phyloP scores from a whole-genome alignment of 2,888 invertebrate species.

The Ceramica pisi region DNA sequence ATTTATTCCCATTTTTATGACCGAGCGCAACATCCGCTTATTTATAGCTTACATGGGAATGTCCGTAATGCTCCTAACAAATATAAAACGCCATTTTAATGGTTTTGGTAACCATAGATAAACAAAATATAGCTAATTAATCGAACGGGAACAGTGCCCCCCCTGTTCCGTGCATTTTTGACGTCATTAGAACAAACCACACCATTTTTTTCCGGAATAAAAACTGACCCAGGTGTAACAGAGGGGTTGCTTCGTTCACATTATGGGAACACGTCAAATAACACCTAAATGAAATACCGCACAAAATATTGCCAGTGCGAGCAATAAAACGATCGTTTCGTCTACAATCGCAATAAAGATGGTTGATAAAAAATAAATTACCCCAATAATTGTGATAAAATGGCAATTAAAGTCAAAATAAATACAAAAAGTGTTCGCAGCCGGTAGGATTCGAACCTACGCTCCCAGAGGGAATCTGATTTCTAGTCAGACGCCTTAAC shows the following conservation, averaged over 20 bases:
- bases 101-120: constrained; percentile 65
- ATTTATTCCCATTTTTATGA: constrained; percentile 63
- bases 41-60: constrained; percentile 70
- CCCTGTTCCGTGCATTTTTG: constrained; percentile 61
- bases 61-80: constrained; percentile 62
- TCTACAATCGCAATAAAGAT: constrained; percentile 59
- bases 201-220: constrained; percentile 62
- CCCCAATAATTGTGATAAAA: constrained; percentile 66
- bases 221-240: constrained; percentile 58
- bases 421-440: constrained; percentile 89
- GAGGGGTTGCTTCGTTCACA: constrained; percentile 39
- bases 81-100: constrained; percentile 71
- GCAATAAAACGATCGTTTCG: constrained; percentile 73
- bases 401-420: constrained; percentile 51
- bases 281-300: constrained; percentile 57
- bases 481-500: constrained; percentile 97
- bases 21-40: constrained; percentile 67
- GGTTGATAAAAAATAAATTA: constrained; percentile 67
- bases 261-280: constrained; percentile 59
- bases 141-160: constrained; percentile 68
- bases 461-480: constrained; percentile 97
- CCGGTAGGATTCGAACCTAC: constrained; percentile 97
- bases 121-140: constrained; percentile 73
- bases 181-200: constrained; percentile 65
- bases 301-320: constrained; percentile 63